These are phyloP conservation scores for Cryptoprocta ferox DNA, from an alignment of 2,797 vertebrate genomes.

Conservation along the genomic window DNA sequence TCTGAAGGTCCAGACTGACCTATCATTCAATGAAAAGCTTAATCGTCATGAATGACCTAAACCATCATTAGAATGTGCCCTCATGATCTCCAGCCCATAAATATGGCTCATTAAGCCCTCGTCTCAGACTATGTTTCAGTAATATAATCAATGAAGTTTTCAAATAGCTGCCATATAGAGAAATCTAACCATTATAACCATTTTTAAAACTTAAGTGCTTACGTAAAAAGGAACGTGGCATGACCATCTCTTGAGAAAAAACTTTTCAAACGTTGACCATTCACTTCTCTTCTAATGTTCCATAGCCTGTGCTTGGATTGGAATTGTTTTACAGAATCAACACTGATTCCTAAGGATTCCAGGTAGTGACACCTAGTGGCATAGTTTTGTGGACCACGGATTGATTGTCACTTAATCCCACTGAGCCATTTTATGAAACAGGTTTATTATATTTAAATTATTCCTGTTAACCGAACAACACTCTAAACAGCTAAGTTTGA, in stretches of 20 bases:
- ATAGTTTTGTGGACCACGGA: neutral
- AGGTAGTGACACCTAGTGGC: neutral
- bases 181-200: slow-evolving; percentile 19
- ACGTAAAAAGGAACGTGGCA: neutral
- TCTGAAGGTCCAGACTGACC: slow-evolving; percentile 26
- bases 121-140: slow-evolving; percentile 13
- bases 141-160: neutral
- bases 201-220: neutral
- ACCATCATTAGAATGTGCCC: neutral
- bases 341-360: neutral
- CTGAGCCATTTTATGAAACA: slow-evolving; percentile 38
- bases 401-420: slow-evolving; percentile 51
- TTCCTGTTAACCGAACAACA: neutral
- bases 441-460: neutral
- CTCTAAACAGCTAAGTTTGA: neutral
- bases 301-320: neutral
- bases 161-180: neutral
- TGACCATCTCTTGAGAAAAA: slow-evolving; percentile 21
- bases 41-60: slow-evolving; percentile 6
- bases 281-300: slow-evolving; percentile 4
- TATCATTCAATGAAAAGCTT: neutral
- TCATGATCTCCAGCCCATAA: neutral
- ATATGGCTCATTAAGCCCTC: neutral
- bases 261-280: neutral
- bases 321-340: slow-evolving; percentile 5